Evolutionary conservation across 2,888 invertebrate genomes (phyloP).

Genomic region (Parnassius smintheus): DNA sequence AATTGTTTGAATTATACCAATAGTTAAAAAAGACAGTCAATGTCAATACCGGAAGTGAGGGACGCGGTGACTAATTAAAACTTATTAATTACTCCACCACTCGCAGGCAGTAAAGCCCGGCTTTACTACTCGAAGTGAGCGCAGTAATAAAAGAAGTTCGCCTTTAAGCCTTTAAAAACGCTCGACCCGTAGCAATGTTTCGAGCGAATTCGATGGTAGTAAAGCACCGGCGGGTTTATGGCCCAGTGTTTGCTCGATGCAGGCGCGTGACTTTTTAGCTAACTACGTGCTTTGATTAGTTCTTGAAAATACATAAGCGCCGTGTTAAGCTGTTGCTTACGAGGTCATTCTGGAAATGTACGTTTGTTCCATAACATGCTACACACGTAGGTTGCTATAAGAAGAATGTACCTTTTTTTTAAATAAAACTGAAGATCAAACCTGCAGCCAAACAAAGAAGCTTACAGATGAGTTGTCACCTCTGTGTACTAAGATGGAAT

Average conservation of each 20-base stretch:
- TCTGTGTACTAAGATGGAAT: too few relatives aligned
- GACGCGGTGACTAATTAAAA: slow-evolving; percentile 63
- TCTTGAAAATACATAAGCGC: slow-evolving; percentile 35
- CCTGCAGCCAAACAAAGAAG: too few relatives aligned
- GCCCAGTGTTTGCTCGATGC: slow-evolving; percentile 33
- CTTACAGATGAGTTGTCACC: too few relatives aligned
- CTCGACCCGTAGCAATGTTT: slow-evolving; percentile 39
- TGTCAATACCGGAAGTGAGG: slow-evolving; percentile 25
- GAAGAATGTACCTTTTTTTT: too few relatives aligned
- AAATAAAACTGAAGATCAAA: too few relatives aligned
- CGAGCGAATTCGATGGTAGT: slow-evolving; percentile 53
- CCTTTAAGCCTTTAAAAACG: slow-evolving; percentile 59
- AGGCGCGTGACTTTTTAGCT: slow-evolving; percentile 62
- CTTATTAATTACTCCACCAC: slow-evolving; percentile 66
- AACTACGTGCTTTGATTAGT: slow-evolving; percentile 53
- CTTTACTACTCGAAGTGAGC: slow-evolving; percentile 44
- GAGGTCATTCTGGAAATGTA: slow-evolving; percentile 8
- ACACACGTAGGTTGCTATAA: too few relatives aligned
- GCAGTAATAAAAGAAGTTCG: slow-evolving; percentile 62
- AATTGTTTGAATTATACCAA: too few relatives aligned
- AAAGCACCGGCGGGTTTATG: slow-evolving; percentile 46
- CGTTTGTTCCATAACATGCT: too few relatives aligned
- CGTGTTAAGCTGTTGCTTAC: slow-evolving; percentile 10
- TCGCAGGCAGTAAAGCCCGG: slow-evolving; percentile 59
- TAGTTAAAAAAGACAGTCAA: background rate